These are phyloP conservation scores for Branchinecta sandiegonensis DNA, from an alignment of 2,888 invertebrate genomes.

Conservation along the genomic window DNA sequence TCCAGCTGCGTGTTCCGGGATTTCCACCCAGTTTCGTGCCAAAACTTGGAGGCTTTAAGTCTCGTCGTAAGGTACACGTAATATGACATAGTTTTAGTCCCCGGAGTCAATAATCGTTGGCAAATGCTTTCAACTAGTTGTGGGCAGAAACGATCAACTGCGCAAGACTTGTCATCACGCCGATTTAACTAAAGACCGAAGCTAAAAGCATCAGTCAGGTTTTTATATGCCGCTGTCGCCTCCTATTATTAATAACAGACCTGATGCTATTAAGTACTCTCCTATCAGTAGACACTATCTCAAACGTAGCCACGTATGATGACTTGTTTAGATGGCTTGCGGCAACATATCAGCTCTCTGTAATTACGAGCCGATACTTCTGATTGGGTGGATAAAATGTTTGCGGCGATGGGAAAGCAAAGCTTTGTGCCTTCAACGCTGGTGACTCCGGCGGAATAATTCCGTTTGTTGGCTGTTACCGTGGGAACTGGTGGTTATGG, in stretches of 20 bases:
- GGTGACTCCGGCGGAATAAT: no score
- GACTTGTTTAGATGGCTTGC: conserved; percentile 12
- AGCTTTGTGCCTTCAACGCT: no score
- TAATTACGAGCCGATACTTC: conserved; percentile 7
- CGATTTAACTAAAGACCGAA: not conserved
- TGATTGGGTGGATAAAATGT: conserved; percentile 7
- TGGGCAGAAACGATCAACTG: conserved; percentile 6
- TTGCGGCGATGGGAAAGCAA: not conserved
- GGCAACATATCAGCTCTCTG: not conserved
- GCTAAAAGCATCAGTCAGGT: conserved; percentile 1
- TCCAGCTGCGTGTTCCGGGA: no score
- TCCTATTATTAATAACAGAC: conserved; percentile 8
- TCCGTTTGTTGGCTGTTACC: no score
- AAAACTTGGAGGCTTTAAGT: no score
- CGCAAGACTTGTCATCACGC: not conserved
- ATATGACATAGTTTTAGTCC: no score
- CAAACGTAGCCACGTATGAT: conserved; percentile 15
- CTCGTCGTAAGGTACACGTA: no score
- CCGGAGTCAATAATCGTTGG: not conserved
- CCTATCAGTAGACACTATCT: not conserved
- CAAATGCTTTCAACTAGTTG: conserved; percentile 13
- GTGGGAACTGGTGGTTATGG: no score
- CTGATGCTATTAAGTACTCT: conserved; percentile 6
- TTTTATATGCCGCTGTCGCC: conserved; percentile 1
- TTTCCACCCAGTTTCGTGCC: no score